phyloP scores from a whole-genome alignment of 1,140 invertebrate species.

The Pemphigus obesinymphae region DNA sequence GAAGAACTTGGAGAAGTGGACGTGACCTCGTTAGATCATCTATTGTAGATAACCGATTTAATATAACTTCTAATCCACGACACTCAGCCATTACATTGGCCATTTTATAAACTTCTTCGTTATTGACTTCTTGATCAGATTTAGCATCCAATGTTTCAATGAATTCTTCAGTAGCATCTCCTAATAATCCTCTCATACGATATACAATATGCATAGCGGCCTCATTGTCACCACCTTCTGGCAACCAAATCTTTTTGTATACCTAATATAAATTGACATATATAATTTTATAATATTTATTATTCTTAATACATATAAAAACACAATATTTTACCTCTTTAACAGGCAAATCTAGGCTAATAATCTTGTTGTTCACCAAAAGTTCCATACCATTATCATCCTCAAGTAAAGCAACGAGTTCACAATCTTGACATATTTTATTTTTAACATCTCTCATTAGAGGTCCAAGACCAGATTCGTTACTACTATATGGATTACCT shows the following conservation, averaged over 20 bases:
- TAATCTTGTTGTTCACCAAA: slow-evolving; percentile 98
- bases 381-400: slow-evolving; percentile 99
- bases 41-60: slow-evolving; percentile 49
- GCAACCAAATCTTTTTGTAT: slow-evolving; percentile 63
- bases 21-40: slow-evolving; percentile 56
- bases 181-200: slow-evolving; percentile 91
- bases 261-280: slow-evolving; percentile 47
- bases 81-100: slow-evolving; percentile 73
- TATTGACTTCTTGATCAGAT: slow-evolving; percentile 83
- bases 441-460: slow-evolving; percentile 98
- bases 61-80: slow-evolving; percentile 72
- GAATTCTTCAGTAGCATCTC: slow-evolving; percentile 97
- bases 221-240: slow-evolving; percentile 49
- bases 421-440: slow-evolving; percentile 96
- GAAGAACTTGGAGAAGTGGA: slow-evolving; percentile 73
- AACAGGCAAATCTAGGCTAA: slow-evolving; percentile 90
- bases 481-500: slow-evolving; percentile 93
- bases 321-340: slow-evolving; percentile 66
- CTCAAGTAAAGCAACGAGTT: slow-evolving; percentile 89
- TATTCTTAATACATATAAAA: neutral
- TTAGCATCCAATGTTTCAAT: slow-evolving; percentile 86
- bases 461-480: slow-evolving; percentile 88
- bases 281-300: neutral
- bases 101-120: slow-evolving; percentile 86
- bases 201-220: slow-evolving; percentile 98